Percentiles rank a stretch among this genome's conserved stretches.
Evolutionary conservation across 2,113 vertebrate genomes (phyloP).

Genomic region (Eudyptes chrysolophus): DNA sequence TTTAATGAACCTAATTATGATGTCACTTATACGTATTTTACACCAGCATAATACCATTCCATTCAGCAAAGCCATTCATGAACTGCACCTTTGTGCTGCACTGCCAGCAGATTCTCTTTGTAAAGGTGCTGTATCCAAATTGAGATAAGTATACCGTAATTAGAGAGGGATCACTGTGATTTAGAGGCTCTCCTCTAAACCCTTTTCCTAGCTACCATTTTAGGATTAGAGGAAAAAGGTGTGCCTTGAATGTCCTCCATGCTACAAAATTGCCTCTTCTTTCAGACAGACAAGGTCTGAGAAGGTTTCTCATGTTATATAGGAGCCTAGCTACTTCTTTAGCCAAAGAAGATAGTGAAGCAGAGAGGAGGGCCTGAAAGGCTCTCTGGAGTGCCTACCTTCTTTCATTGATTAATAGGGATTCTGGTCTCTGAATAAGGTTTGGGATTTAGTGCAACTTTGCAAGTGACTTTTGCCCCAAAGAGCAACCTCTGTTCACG

Average conservation of each 20-base stretch:
- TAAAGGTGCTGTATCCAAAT: background rate
- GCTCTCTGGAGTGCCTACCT: background rate
- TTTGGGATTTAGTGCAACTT: background rate
- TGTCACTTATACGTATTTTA: constrained; percentile 30
- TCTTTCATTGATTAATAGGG: background rate
- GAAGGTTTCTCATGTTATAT: background rate
- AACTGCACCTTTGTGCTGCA: background rate
- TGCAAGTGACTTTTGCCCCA: background rate
- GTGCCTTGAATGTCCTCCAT: background rate
- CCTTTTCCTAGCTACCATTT: background rate
- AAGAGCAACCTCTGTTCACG: background rate
- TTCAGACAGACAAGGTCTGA: background rate
- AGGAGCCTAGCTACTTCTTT: background rate
- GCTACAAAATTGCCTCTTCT: background rate
- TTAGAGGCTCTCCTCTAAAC: background rate
- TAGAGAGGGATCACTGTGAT: background rate
- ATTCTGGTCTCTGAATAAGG: background rate
- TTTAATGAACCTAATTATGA: constrained; percentile 38
- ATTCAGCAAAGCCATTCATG: background rate
- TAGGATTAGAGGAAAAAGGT: background rate
- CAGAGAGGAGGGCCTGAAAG: background rate
- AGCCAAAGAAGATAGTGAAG: background rate
- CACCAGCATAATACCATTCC: background rate
- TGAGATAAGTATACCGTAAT: accelerated
- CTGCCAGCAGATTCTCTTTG: background rate